A percentile compares a stretch with the other conserved stretches of the same genome.
phyloP scores from a whole-genome alignment of 2,797 vertebrate genomes.

The Ibycter americanus region DNA sequence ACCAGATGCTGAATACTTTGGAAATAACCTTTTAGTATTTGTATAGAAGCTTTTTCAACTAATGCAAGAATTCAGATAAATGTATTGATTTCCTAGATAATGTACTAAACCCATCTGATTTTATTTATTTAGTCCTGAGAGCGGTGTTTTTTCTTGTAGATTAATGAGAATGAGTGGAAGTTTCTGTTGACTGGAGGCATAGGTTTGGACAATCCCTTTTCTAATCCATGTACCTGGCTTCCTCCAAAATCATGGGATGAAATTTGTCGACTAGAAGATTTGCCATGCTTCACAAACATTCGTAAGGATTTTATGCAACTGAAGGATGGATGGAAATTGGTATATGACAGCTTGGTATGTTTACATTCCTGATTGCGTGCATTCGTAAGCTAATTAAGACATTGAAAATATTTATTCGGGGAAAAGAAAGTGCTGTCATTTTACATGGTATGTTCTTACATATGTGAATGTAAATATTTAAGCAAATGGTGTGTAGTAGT shows the following conservation, averaged over 20 bases:
- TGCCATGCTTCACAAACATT: constrained; percentile 79
- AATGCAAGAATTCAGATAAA: neutral
- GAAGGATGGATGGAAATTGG: constrained; percentile 83
- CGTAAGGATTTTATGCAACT: constrained; percentile 76
- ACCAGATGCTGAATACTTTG: neutral
- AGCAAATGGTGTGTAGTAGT: neutral
- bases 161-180: constrained; percentile 85
- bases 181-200: constrained; percentile 90
- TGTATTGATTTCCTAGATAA: neutral
- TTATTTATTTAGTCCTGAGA: neutral
- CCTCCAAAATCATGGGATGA: constrained; percentile 90
- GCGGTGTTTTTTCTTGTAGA: constrained; percentile 60
- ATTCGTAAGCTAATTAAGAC: neutral
- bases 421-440: neutral
- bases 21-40: neutral
- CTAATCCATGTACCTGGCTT: constrained; percentile 87
- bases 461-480: neutral
- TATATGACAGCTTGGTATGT: constrained; percentile 88
- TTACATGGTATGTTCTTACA: neutral
- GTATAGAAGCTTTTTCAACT: neutral
- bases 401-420: neutral
- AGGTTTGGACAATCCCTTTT: constrained; percentile 85
- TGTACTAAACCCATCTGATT: neutral
- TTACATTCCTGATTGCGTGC: neutral
- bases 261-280: constrained; percentile 84